Evolutionary conservation across 2,888 invertebrate genomes (phyloP).

Genomic region (Drosophila pseudotalamancana): DNA sequence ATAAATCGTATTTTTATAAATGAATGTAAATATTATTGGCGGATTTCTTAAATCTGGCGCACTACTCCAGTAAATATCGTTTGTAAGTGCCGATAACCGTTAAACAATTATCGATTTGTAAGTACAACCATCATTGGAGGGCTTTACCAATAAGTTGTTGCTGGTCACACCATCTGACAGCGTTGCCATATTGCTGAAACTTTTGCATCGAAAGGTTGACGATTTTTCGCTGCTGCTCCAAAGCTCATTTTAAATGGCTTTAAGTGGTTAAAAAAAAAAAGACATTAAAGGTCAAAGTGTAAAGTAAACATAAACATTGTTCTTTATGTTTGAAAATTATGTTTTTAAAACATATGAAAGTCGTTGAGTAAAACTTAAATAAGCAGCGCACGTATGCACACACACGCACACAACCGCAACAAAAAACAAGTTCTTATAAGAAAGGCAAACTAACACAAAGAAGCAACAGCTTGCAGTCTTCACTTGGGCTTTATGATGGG

Average conservation of each 20-base stretch:
- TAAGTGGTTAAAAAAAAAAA: neutral
- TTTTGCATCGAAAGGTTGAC: slow-evolving; percentile 25
- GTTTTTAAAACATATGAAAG: slow-evolving; percentile 21
- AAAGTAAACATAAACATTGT: neutral
- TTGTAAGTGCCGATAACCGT: neutral
- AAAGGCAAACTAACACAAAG: slow-evolving; percentile 57
- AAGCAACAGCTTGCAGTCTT: slow-evolving; percentile 63
- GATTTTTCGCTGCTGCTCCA: slow-evolving; percentile 30
- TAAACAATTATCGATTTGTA: slow-evolving; percentile 8
- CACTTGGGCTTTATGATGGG: slow-evolving; percentile 53
- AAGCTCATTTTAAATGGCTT: slow-evolving; percentile 51
- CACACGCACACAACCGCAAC: slow-evolving; percentile 26
- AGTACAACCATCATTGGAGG: neutral
- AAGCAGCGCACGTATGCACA: slow-evolving; percentile 49
- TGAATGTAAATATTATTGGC: neutral
- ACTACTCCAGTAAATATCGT: neutral
- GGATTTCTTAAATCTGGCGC: slow-evolving; percentile 1
- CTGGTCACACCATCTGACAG: slow-evolving; percentile 14
- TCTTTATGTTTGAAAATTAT: slow-evolving; percentile 19
- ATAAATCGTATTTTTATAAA: slow-evolving; percentile 75
- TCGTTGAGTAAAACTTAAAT: slow-evolving; percentile 11
- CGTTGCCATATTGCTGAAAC: slow-evolving; percentile 27
- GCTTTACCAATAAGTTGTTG: neutral
- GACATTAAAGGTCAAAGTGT: slow-evolving; percentile 28
- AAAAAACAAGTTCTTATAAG: slow-evolving; percentile 69